Evolutionary conservation across 2,888 invertebrate genomes (phyloP).

Genomic region (Aphrophora alni): DNA sequence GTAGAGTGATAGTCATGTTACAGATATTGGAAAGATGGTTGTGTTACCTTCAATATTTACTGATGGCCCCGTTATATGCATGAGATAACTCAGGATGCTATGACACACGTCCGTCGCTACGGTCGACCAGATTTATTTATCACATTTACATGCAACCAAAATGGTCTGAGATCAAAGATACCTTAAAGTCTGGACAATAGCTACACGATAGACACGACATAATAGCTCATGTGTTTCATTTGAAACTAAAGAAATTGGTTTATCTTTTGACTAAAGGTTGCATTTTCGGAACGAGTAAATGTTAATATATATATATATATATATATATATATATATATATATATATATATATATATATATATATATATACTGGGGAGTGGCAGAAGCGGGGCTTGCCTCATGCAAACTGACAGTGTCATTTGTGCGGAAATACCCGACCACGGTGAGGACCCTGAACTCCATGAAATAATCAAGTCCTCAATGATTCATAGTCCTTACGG

Average conservation of each 20-base stretch:
- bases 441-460: not conserved
- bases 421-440: not conserved
- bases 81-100: slow-evolving; percentile 12
- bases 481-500: not conserved
- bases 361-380: not conserved
- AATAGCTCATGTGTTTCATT: slow-evolving; percentile 38
- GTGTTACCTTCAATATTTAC: not conserved
- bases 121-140: slow-evolving; percentile 51
- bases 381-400: slow-evolving; percentile 27
- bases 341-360: no score
- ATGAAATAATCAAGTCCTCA: not conserved
- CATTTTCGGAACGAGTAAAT: slow-evolving; percentile 41
- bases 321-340: no score
- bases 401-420: not conserved
- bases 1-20: not conserved
- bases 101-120: slow-evolving; percentile 51
- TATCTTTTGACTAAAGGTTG: slow-evolving; percentile 35
- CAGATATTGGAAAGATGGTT: not conserved
- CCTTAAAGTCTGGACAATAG: slow-evolving; percentile 43
- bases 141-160: slow-evolving; percentile 52
- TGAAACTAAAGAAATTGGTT: slow-evolving; percentile 40
- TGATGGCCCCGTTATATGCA: slow-evolving; percentile 22
- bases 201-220: slow-evolving; percentile 50
- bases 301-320: no score
- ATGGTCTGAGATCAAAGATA: slow-evolving; percentile 50